Percentiles rank a stretch among this genome's conserved stretches.
phyloP scores from a whole-genome alignment of 2,888 invertebrate genomes.

The Actias luna region DNA sequence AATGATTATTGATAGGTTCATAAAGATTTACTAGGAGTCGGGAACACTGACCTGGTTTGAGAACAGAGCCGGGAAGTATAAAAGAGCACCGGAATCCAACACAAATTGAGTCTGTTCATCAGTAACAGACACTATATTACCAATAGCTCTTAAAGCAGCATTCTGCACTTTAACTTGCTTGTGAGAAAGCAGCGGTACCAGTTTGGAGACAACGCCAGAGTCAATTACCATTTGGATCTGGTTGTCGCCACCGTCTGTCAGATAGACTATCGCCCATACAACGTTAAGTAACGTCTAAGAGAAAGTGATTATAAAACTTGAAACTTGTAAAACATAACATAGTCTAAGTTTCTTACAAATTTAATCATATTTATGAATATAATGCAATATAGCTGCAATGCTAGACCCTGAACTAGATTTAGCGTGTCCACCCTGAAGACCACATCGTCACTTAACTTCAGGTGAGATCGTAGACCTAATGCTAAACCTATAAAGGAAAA shows the following conservation, averaged over 20 bases:
- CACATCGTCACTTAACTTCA: too few relatives aligned
- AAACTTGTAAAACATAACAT: too few relatives aligned
- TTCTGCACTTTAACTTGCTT: conserved; percentile 96
- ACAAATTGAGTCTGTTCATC: conserved; percentile 99
- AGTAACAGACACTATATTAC: conserved; percentile 99
- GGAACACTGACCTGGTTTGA: conserved; percentile 85
- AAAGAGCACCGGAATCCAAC: conserved; percentile 96
- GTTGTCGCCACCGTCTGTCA: conserved; percentile 98
- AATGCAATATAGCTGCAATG: too few relatives aligned
- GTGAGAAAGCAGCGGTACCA: conserved; percentile 97
- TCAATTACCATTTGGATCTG: conserved; percentile 99
- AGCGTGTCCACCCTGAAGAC: too few relatives aligned
- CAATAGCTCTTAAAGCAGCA: conserved; percentile 96
- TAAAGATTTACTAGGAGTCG: not conserved
- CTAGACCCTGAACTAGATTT: too few relatives aligned
- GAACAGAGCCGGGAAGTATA: conserved; percentile 95
- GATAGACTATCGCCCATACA: conserved; percentile 81
- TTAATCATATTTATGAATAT: too few relatives aligned
- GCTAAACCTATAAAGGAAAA: too few relatives aligned
- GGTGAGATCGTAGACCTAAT: too few relatives aligned
- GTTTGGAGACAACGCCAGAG: conserved; percentile 94
- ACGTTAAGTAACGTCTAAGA: too few relatives aligned
- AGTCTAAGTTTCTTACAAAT: too few relatives aligned
- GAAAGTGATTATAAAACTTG: too few relatives aligned
- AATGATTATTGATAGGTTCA: too few relatives aligned